Evolutionary conservation across 92 coral and sea anemone species (phyloP).

Genomic region (Epizoanthus fatuus): DNA sequence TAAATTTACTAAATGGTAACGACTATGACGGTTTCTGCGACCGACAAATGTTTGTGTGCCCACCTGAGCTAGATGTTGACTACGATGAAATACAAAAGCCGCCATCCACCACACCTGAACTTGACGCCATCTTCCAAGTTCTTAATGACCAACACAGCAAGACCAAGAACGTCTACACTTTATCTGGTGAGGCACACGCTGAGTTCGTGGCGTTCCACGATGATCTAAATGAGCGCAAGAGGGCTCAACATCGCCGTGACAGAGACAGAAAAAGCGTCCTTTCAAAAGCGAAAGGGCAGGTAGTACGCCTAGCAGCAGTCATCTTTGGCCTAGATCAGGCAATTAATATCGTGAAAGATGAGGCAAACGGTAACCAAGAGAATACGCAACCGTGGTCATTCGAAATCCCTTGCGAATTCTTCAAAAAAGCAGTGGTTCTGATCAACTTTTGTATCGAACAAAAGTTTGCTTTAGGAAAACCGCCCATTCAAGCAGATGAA

Average conservation of each 20-base stretch:
- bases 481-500: not conserved
- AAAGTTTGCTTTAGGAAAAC: slow-evolving; percentile 50
- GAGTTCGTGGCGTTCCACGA: too few relatives aligned
- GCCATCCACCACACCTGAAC: too few relatives aligned
- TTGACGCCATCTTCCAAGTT: too few relatives aligned
- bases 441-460: slow-evolving; percentile 58
- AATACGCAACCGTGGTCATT: slow-evolving; percentile 23
- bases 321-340: slow-evolving; percentile 36
- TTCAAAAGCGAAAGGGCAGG: slow-evolving; percentile 62
- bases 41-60: too few relatives aligned
- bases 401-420: slow-evolving; percentile 32
- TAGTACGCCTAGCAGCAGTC: slow-evolving; percentile 39
- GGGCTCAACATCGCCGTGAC: slow-evolving; percentile 13
- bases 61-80: too few relatives aligned
- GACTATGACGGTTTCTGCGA: too few relatives aligned
- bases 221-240: too few relatives aligned
- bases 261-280: slow-evolving; percentile 54
- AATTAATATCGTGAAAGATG: not conserved
- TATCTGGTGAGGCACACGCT: too few relatives aligned
- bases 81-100: too few relatives aligned
- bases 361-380: not conserved
- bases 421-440: slow-evolving; percentile 30
- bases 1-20: too few relatives aligned
- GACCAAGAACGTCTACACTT: too few relatives aligned
- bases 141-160: too few relatives aligned